A percentile compares a stretch with the other conserved stretches of the same genome.
phyloP scores from a whole-genome alignment of 2,797 vertebrate species.

The Sebastes trivittatus region DNA sequence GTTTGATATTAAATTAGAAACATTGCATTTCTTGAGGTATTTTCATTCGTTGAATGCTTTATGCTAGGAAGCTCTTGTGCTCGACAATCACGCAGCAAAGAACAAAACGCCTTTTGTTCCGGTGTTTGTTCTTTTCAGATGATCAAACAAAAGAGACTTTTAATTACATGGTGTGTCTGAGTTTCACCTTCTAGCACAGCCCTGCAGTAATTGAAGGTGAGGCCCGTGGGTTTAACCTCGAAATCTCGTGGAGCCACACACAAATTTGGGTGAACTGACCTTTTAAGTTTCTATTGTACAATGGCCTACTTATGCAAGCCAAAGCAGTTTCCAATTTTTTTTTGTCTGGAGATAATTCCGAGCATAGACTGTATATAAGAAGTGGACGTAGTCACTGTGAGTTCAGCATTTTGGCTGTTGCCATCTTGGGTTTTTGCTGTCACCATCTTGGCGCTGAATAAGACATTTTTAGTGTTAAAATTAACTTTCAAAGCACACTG shows the following conservation, averaged over 20 bases:
- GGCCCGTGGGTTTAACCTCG: background rate
- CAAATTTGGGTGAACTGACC: background rate
- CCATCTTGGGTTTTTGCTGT: too few relatives aligned
- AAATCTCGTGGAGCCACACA: background rate
- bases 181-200: background rate
- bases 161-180: background rate
- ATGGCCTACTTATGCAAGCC: background rate
- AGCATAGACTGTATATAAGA: too few relatives aligned
- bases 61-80: background rate
- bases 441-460: too few relatives aligned
- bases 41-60: slow-evolving; percentile 16
- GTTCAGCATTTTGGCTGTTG: too few relatives aligned
- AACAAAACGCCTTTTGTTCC: background rate
- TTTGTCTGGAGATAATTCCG: too few relatives aligned
- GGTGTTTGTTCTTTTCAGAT: background rate
- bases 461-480: too few relatives aligned
- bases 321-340: background rate
- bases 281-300: background rate
- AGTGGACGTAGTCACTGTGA: too few relatives aligned
- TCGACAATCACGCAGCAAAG: background rate
- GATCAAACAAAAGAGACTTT: background rate
- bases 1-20: slow-evolving; percentile 24
- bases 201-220: background rate
- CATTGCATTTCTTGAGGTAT: slow-evolving; percentile 8
- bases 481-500: too few relatives aligned